These are phyloP conservation scores for Oryctes rhinoceros DNA, from an alignment of 1,140 invertebrate species.

Conservation along the genomic window DNA sequence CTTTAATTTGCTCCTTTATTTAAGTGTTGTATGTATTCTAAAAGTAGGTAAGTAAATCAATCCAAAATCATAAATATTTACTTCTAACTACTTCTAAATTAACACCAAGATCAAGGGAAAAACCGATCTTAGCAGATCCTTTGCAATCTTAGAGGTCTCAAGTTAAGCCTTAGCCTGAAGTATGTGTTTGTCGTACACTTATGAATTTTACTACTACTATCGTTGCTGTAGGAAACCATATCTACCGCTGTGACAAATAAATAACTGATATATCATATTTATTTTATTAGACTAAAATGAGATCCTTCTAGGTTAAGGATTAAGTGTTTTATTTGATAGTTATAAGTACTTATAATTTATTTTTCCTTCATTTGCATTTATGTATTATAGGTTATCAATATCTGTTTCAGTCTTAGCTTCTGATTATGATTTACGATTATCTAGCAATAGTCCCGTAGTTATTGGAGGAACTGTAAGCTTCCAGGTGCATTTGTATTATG, in stretches of 20 bases:
- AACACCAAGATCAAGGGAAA: no score
- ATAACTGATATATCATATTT: no score
- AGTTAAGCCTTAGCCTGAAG: no score
- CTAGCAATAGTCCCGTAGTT: constrained; percentile 70
- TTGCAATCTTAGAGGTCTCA: no score
- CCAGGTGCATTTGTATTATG: constrained; percentile 65
- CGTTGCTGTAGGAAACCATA: no score
- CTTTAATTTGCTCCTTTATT: neutral
- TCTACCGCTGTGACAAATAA: no score
- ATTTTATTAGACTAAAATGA: no score
- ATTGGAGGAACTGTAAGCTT: constrained; percentile 72
- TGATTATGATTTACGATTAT: constrained; percentile 47
- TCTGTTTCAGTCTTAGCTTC: constrained; percentile 17
- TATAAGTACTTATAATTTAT: neutral
- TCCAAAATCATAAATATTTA: neutral
- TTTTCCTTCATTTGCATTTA: neutral
- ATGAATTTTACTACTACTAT: no score
- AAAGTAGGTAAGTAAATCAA: neutral
- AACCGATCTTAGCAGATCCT: no score
- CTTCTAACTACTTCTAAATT: neutral
- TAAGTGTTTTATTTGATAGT: no score
- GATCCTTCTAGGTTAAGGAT: no score
- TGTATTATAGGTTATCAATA: neutral
- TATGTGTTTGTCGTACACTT: no score
- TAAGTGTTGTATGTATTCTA: neutral